Evolutionary conservation across 2,797 vertebrate genomes (phyloP).

Genomic region (Ctenopoma kingsleyae): DNA sequence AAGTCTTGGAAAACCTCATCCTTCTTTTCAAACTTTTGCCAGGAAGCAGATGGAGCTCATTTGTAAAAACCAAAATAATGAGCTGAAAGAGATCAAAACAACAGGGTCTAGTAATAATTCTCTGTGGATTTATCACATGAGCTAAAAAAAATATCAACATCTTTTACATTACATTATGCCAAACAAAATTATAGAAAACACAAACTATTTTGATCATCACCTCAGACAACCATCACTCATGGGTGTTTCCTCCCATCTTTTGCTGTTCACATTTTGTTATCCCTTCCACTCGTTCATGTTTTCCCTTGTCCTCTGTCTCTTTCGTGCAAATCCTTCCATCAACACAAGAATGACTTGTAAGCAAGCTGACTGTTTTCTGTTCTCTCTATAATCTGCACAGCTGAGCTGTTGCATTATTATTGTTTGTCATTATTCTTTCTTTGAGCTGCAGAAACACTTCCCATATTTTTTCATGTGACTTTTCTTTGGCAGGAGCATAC

Average conservation of each 20-base stretch:
- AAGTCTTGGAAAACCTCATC: no score
- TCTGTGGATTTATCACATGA: no score
- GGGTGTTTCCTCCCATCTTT: constrained; percentile 9
- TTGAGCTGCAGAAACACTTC: constrained; percentile 19
- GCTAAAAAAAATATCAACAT: no score
- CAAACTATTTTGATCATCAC: constrained; percentile 19
- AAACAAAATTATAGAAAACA: background rate
- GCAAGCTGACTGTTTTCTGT: constrained; percentile 36
- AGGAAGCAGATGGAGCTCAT: no score
- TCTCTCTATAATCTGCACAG: constrained; percentile 37
- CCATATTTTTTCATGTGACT: constrained; percentile 33
- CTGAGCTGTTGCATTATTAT: constrained; percentile 53
- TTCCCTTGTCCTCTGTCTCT: constrained; percentile 24
- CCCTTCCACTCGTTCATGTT: constrained; percentile 18
- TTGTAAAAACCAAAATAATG: no score
- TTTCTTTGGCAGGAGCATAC: background rate
- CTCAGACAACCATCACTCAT: constrained; percentile 14
- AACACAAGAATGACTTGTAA: constrained; percentile 31
- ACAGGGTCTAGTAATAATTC: no score
- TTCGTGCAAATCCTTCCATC: constrained; percentile 37
- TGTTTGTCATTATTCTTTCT: constrained; percentile 37
- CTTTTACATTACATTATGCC: no score
- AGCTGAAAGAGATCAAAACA: no score
- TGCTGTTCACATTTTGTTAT: constrained; percentile 28
- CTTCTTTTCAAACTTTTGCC: no score